Percentiles rank a stretch among this genome's conserved stretches.
phyloP scores from a whole-genome alignment of 2,888 invertebrate species.

The Ichneumoninae sp. region DNA sequence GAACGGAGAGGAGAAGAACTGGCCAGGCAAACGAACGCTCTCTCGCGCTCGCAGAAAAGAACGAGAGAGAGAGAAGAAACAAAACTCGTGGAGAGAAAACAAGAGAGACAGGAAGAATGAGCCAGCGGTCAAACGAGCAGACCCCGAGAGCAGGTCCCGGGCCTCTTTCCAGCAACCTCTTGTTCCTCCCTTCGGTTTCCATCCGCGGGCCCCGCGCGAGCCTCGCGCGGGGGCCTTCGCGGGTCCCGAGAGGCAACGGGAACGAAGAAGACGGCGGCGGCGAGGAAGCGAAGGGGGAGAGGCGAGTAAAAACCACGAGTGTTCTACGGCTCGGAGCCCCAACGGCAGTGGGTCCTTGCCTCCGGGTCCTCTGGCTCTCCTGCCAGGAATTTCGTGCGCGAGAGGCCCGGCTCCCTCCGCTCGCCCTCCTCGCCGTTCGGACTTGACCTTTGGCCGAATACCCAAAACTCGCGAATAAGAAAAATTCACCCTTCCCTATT shows the following conservation, averaged over 20 bases:
- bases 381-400: slow-evolving; percentile 55
- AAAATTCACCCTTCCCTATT: slow-evolving; percentile 49
- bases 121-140: slow-evolving; percentile 64
- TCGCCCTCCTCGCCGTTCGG: slow-evolving; percentile 41
- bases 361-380: slow-evolving; percentile 57
- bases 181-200: slow-evolving; percentile 59
- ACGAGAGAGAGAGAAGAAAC: slow-evolving; percentile 18
- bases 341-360: slow-evolving; percentile 63
- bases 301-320: slow-evolving; percentile 63
- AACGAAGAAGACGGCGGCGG: slow-evolving; percentile 10
- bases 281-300: slow-evolving; percentile 31
- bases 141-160: slow-evolving; percentile 65
- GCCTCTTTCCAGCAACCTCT: slow-evolving; percentile 62
- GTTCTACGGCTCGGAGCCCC: slow-evolving; percentile 57
- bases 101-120: slow-evolving; percentile 45
- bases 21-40: slow-evolving; percentile 57
- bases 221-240: slow-evolving; percentile 17
- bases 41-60: slow-evolving; percentile 30
- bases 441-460: slow-evolving; percentile 65
- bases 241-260: slow-evolving; percentile 31
- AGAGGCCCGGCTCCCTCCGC: slow-evolving; percentile 39
- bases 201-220: slow-evolving; percentile 8
- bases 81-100: slow-evolving; percentile 12
- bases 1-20: slow-evolving; percentile 13
- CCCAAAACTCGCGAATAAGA: slow-evolving; percentile 60